Evolutionary conservation across 2,888 invertebrate species (phyloP), one percentile per base, ranked within the genome.

Genomic region (Apotomis capreana): DNA sequence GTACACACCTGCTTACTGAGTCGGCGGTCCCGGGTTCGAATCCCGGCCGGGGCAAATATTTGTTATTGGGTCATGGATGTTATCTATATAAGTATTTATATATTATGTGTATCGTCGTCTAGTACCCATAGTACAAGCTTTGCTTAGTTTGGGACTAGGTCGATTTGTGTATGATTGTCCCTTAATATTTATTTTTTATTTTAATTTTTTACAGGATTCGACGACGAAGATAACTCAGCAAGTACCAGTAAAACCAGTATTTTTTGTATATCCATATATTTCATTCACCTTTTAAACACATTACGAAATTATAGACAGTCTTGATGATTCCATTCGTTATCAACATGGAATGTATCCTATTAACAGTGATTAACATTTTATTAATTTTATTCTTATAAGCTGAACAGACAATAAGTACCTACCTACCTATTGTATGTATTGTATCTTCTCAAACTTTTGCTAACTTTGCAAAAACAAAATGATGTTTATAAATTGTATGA

Each of bases 371-470:
- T n/a, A 13, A 12, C 68, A 74, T 73, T 76, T 76, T 73, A 40
- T 75, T 79, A 2, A 26, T 74, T 73, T 73, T 78, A 78, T 62
- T 79, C 80, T 81, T 54, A 55, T 55, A 79, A 78, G 85, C 85
- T 87, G 85, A 84, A 82, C 80, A 85, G 89, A 90, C 89, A 89
- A 89, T 89, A 89, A 89, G 63, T 54, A 57, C 57, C 59, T 69
- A 74, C 15, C 74, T 54, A 57, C 57, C 59, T 69, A 74, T 26
- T 74, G 13, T 69, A 59, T 74, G 73, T 73, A 51, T 75, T 59
- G 59, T 58, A 58, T 59, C 46, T 59, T 49, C 9, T 40, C 36
- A 46, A 55, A 40, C 44, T 51, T 15, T 13, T 4, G 8, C 3
- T 52, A 60, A 8, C 10, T 26, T 12, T 57, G 13, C 58, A 37